Percentiles rank a stretch among this genome's conserved stretches.
These are phyloP conservation scores for Berghia stephanieae DNA, from an alignment of 1,140 invertebrate genomes.

Conservation along the genomic window DNA sequence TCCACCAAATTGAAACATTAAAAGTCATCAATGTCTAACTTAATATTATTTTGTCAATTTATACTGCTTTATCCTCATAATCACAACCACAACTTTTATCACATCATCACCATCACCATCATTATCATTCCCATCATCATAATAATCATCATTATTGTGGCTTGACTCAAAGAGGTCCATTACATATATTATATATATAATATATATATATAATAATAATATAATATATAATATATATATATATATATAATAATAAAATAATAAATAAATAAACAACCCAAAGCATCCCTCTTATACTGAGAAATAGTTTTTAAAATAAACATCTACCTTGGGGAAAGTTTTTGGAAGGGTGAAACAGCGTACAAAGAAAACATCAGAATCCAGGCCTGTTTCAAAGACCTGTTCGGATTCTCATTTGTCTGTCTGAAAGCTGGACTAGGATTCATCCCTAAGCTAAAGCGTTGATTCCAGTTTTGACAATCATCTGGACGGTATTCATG, in stretches of 20 bases:
- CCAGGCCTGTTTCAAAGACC: slow-evolving; percentile 82
- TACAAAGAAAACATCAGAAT: slow-evolving; percentile 86
- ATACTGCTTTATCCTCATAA: too few species aligned
- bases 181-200: neutral
- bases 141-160: too few species aligned
- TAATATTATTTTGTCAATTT: too few species aligned
- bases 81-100: too few species aligned
- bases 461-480: slow-evolving; percentile 94
- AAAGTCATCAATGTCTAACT: too few species aligned
- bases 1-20: too few species aligned
- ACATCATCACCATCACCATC: too few species aligned
- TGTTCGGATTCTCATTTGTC: slow-evolving; percentile 91
- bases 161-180: too few species aligned
- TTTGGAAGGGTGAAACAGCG: slow-evolving; percentile 91
- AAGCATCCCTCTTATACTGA: neutral
- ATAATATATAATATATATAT: neutral
- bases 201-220: neutral
- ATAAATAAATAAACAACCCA: neutral
- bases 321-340: slow-evolving; percentile 77
- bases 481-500: slow-evolving; percentile 94
- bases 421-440: slow-evolving; percentile 98
- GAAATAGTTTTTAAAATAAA: too few species aligned
- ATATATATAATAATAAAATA: too few species aligned
- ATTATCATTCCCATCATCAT: too few species aligned
- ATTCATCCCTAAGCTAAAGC: slow-evolving; percentile 94